phyloP scores from a whole-genome alignment of 1,140 invertebrate genomes.

The Caenorhabditis elegans region DNA sequence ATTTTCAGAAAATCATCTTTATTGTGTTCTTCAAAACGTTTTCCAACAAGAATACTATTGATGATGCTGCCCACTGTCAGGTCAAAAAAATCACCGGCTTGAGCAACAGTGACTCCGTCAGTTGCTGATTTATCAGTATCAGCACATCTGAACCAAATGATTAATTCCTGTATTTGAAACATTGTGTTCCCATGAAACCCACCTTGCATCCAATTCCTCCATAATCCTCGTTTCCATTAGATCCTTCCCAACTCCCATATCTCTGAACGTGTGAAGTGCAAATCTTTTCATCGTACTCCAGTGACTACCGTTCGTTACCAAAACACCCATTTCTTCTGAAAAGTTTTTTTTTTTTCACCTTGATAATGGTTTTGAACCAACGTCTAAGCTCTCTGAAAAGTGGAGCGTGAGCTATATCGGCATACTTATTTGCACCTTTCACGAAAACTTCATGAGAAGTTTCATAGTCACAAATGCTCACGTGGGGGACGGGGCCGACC shows the following conservation, averaged over 20 bases:
- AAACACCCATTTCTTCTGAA: neutral
- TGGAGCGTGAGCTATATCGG: neutral
- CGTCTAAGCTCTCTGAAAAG: neutral
- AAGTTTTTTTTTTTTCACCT: neutral
- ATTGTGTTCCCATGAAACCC: no score
- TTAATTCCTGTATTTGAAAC: no score
- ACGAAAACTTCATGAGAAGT: neutral
- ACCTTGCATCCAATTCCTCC: neutral
- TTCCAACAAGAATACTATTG: conserved; percentile 34
- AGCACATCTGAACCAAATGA: neutral
- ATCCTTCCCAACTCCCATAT: conserved; percentile 75
- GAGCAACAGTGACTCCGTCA: neutral
- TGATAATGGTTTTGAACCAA: neutral
- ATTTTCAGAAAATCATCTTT: conserved; percentile 28
- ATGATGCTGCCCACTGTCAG: conserved; percentile 37
- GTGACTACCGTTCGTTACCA: conserved; percentile 56
- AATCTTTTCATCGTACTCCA: conserved; percentile 83
- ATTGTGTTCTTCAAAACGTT: conserved; percentile 26
- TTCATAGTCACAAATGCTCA: neutral
- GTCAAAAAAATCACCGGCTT: conserved; percentile 20
- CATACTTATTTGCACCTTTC: neutral
- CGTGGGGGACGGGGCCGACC: neutral
- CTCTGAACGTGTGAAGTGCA: conserved; percentile 74
- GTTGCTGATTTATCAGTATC: neutral
- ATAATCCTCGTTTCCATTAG: conserved; percentile 69